Base-by-base conservation (phyloP, 2,797 vertebrate genomes). In the Clangula hyemalis region DNA sequence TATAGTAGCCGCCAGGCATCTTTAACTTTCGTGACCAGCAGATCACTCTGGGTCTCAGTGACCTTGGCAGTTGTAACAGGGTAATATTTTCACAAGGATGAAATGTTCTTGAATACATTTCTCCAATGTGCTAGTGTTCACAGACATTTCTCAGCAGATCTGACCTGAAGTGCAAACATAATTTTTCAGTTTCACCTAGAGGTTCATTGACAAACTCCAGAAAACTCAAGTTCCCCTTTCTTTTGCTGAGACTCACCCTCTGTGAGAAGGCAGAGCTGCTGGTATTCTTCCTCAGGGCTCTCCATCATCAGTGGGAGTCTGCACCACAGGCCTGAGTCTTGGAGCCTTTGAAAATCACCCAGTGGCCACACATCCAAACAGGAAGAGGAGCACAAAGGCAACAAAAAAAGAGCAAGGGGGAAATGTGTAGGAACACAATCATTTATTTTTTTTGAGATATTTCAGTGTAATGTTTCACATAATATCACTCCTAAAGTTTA, bases 131-230 rank as follows among this genome's bases (percentile, higher is more conserved):
- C 61, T 87, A 60, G 51, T 73, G 64, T 68, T 93, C 82, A 24
- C 24, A 47, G 64, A 85, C 85, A 88, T 62, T 96, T 79, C 93
- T 77, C 28, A 87, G 28, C 36, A 73, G 87, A 87, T 89, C 84
- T 93, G 85, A 90, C 86, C 82, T 47, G 58, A 87, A 82, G 69
- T 73, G 32, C 85, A 90, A 87, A 57, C 10, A 54, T 22, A 76
- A 84, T 56, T 90, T 73, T 95, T 94, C 68, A 49, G 79, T 96
- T 97, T 96, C 84, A 94, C 22, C 76, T 77, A 86, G 68, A 27
- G 19, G 57, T 81, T 90, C 82, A 79, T 76, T 92, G 94, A 94
- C 95, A 91, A 96, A 96, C 94, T 90, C 88, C 95, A 97, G 96
- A 96, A 95, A 96, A 92, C 25, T 58, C 5, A 13, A 74, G 21